Evolutionary conservation across 1,140 invertebrate species (phyloP).

Genomic region (Hylyphantes graminicola): DNA sequence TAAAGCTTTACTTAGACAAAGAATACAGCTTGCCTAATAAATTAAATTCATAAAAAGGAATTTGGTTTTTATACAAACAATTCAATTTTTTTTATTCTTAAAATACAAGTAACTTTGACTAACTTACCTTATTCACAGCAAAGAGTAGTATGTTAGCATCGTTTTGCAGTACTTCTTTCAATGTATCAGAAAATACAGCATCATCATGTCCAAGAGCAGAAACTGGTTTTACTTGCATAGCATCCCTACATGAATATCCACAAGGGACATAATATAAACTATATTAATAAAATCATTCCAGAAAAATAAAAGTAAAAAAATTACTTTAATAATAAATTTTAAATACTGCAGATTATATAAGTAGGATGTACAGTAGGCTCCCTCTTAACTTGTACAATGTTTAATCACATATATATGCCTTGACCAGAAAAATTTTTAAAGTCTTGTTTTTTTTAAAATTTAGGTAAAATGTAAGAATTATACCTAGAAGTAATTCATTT

Average conservation of each 20-base stretch:
- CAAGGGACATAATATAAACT: background rate
- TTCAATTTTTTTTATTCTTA: too few relatives aligned
- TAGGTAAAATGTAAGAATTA: too few relatives aligned
- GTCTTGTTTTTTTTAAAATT: too few relatives aligned
- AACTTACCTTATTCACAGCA: conserved; percentile 14
- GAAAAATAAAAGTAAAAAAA: background rate
- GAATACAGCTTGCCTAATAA: too few relatives aligned
- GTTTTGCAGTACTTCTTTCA: conserved; percentile 8
- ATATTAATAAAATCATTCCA: background rate
- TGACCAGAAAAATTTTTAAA: too few relatives aligned
- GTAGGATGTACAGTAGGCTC: background rate
- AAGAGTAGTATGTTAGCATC: conserved; percentile 25
- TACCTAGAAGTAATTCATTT: too few relatives aligned
- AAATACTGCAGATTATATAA: background rate
- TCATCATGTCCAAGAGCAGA: conserved; percentile 37
- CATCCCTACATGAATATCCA: background rate
- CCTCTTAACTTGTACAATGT: too few relatives aligned
- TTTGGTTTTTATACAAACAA: too few relatives aligned
- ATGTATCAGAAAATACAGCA: background rate
- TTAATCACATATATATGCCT: too few relatives aligned
- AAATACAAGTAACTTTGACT: too few relatives aligned
- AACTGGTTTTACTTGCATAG: conserved; percentile 20
- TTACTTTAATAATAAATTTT: background rate
- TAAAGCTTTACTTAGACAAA: too few relatives aligned
- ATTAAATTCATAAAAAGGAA: too few relatives aligned